Percentiles rank a stretch among this genome's conserved stretches.
phyloP scores from a whole-genome alignment of 2,888 invertebrate genomes.

The Nasonovia ribisnigri region DNA sequence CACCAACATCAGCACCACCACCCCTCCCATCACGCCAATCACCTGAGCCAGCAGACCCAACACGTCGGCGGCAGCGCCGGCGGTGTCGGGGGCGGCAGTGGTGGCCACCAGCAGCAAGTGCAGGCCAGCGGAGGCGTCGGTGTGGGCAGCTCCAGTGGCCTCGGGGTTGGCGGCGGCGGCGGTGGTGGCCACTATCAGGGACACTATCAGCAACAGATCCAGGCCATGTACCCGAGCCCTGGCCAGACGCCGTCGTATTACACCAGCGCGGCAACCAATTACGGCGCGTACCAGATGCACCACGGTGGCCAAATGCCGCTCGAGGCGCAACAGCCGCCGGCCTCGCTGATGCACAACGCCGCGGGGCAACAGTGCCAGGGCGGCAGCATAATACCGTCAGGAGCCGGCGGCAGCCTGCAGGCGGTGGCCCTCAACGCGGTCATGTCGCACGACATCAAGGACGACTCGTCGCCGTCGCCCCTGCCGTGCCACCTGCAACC shows the following conservation, averaged over 20 bases:
- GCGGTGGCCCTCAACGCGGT: conserved; percentile 41
- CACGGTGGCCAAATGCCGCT: conserved; percentile 71
- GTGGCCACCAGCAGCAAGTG: conserved; percentile 69
- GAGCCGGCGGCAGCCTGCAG: neutral
- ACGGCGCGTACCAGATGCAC: conserved; percentile 63
- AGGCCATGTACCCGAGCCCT: conserved; percentile 60
- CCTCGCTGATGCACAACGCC: conserved; percentile 70
- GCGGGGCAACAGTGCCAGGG: conserved; percentile 50
- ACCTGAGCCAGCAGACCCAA: conserved; percentile 40
- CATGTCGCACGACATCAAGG: conserved; percentile 61
- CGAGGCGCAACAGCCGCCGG: conserved; percentile 72
- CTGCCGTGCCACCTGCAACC: conserved; percentile 70
- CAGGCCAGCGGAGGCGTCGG: conserved; percentile 76
- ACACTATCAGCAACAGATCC: conserved; percentile 67
- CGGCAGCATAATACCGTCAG: conserved; percentile 51
- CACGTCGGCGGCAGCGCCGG: conserved; percentile 67
- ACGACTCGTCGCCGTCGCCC: conserved; percentile 68
- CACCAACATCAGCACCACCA: conserved; percentile 68
- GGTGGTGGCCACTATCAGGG: conserved; percentile 70
- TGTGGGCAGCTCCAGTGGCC: conserved; percentile 72
- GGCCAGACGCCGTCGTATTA: conserved; percentile 62
- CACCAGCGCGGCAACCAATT: conserved; percentile 47
- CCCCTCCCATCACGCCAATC: conserved; percentile 71
- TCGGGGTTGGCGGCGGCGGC: conserved; percentile 76
- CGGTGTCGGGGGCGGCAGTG: conserved; percentile 69